Evolutionary conservation across 2,888 invertebrate species (phyloP).

Genomic region (Diabrotica balteata): DNA sequence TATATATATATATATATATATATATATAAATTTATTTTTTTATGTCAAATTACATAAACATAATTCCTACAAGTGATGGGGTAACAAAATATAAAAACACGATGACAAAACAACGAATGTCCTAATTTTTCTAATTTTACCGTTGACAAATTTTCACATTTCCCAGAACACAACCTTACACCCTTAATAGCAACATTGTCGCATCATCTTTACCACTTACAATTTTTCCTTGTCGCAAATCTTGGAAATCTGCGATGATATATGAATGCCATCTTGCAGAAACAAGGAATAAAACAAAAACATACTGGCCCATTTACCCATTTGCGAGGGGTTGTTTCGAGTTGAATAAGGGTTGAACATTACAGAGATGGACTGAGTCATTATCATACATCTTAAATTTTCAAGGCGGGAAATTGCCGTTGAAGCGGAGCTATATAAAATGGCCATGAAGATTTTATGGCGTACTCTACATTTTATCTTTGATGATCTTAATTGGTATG

Average conservation of each 20-base stretch:
- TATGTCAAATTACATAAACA: too few species aligned
- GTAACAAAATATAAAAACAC: constrained; percentile 1
- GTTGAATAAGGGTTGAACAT: constrained; percentile 3
- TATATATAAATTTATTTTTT: too few species aligned
- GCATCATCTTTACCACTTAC: constrained; percentile 16
- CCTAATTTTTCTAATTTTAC: constrained; percentile 13
- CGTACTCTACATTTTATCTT: too few species aligned
- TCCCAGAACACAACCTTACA: constrained; percentile 10
- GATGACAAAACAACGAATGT: constrained; percentile 12
- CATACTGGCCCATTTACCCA: constrained; percentile 29
- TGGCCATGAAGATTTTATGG: too few species aligned
- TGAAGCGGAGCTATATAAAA: too few species aligned
- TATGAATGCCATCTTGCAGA: constrained; percentile 14
- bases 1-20: too few species aligned
- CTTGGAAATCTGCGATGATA: constrained; percentile 26
- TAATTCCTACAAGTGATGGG: not conserved
- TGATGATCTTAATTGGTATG: too few species aligned
- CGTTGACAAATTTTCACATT: constrained; percentile 14
- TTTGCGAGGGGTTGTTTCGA: constrained; percentile 13
- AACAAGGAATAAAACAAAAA: constrained; percentile 27
- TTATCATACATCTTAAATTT: not conserved
- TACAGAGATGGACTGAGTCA: constrained; percentile 5
- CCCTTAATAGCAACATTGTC: constrained; percentile 12
- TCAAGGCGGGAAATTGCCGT: not conserved
- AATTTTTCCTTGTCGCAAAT: constrained; percentile 15